Percentiles rank a stretch among this genome's conserved stretches.
Conservation (phyloP, 35 echinoderm and acorn worm species). For the Apostichopus californicus region DNA sequence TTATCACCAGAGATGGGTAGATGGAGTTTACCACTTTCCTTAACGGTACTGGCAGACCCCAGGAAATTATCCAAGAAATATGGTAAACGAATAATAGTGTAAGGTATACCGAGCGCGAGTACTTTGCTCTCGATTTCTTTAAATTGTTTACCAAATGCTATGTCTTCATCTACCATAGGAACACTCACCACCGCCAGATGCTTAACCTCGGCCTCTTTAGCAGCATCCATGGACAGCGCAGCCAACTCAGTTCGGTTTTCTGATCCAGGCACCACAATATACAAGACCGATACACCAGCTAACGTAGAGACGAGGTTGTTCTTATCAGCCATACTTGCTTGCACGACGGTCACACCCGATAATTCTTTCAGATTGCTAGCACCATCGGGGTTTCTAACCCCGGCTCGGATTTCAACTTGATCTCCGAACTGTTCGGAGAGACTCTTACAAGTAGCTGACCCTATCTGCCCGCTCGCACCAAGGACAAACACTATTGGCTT, state of each 20-base stretch:
- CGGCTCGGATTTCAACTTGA: conserved; percentile 50
- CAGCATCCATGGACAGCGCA: conserved; percentile 29
- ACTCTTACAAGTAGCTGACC: conserved; percentile 46
- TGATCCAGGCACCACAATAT: conserved; percentile 35
- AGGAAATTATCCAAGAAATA: conserved; percentile 54
- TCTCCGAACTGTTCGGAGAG: conserved; percentile 54
- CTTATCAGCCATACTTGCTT: conserved; percentile 58
- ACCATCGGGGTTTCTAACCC: conserved; percentile 38
- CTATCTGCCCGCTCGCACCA: conserved; percentile 43
- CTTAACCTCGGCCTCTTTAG: conserved; percentile 45
- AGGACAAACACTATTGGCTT: conserved; percentile 32
- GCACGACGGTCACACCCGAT: conserved; percentile 38
- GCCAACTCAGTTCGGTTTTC: conserved; percentile 47
- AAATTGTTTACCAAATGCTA: conserved; percentile 50
- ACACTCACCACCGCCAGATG: conserved; percentile 42
- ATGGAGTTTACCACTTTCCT: conserved; percentile 18
- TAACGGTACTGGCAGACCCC: background rate
- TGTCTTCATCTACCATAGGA: conserved; percentile 24
- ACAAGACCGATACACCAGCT: conserved; percentile 31
- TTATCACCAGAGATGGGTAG: conserved; percentile 25
- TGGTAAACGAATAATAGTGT: conserved; percentile 42
- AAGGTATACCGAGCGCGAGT: background rate
- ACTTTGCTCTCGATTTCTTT: conserved; percentile 24
- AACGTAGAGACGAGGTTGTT: conserved; percentile 18
- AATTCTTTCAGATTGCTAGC: conserved; percentile 48